Evolutionary conservation across 2,888 invertebrate genomes (phyloP), one percentile per base, ranked within the genome.

Genomic region (Nudaria mundana): DNA sequence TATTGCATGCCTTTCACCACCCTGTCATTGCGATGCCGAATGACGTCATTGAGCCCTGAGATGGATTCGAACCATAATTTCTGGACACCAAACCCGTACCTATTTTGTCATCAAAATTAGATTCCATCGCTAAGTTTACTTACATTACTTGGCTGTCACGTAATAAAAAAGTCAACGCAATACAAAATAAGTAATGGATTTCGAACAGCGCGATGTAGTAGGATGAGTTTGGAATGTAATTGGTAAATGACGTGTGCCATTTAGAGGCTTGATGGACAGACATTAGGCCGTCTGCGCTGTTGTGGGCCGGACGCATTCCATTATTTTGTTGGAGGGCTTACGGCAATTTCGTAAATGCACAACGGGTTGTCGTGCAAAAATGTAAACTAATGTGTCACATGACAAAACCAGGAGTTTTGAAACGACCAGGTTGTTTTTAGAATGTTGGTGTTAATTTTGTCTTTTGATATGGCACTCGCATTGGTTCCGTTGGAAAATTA

Each of bases 51-150:
- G 73, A 66, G 71, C 59, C 66, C 76, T 76, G 83, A 85, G 86
- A 87, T 85, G 83, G 81, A 86, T 86, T 82, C 74, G 67, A 70
- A 72, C 83, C 76, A 86, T 87, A 83, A 86, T 85, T 85, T 76
- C 81, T 79, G 83, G 66, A 82, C 72, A 72, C 75, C 69, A 67
- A 59, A 52, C 71, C 39, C 35, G 28, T 4, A 83, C 71, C 52
- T 59, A 31, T 32, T 50, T 2, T 26, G 34, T 15, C n/a, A 8
- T 10, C 35, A 34, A 25, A 33, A 40, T 20, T 29, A 1, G 14
- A n/a, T 5, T 16, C 16, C 1, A 38, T 48, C 3, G 3, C n/a
- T 3, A 24, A 22, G 38, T 50, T 44, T 5, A 1, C n/a, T 13
- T 70, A 53, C 79, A 79, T 66, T 61, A 51, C 76, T 48, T 10